A percentile compares a stretch with the other conserved stretches of the same genome.
These are phyloP conservation scores for Dicaeum eximium DNA, from an alignment of 2,113 vertebrate species.

Conservation along the genomic window DNA sequence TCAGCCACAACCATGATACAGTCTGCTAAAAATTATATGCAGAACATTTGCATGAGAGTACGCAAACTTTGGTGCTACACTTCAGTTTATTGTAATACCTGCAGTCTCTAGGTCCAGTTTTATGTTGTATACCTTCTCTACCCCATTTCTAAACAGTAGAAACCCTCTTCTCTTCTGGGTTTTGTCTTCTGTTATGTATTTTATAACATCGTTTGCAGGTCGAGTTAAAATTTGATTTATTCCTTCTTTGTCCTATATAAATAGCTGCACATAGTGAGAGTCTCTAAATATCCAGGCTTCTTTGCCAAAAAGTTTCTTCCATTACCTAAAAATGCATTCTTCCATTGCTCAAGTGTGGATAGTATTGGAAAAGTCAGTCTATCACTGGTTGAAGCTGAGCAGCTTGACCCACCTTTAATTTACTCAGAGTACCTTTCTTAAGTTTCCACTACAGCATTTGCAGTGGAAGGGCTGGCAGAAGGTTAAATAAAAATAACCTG, in stretches of 20 bases:
- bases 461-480: not conserved
- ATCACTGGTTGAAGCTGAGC: not conserved
- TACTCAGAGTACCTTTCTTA: not conserved
- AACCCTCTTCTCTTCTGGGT: not conserved
- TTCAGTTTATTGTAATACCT: not conserved
- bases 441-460: not conserved
- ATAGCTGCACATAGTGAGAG: not conserved
- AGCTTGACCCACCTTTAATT: not conserved
- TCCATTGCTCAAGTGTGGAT: not conserved
- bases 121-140: not conserved
- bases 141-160: not conserved
- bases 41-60: not conserved
- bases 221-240: not conserved
- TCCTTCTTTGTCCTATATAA: not conserved
- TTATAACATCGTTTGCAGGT: not conserved
- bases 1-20: not conserved
- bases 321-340: not conserved
- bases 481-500: not conserved
- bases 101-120: not conserved
- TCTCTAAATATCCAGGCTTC: not conserved
- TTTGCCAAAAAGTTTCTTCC: not conserved
- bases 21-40: not conserved
- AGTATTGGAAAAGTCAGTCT: not conserved
- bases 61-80: not conserved
- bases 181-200: not conserved